Base-by-base conservation (phyloP, 2,113 vertebrate genomes). In the Elanus axillaris region DNA sequence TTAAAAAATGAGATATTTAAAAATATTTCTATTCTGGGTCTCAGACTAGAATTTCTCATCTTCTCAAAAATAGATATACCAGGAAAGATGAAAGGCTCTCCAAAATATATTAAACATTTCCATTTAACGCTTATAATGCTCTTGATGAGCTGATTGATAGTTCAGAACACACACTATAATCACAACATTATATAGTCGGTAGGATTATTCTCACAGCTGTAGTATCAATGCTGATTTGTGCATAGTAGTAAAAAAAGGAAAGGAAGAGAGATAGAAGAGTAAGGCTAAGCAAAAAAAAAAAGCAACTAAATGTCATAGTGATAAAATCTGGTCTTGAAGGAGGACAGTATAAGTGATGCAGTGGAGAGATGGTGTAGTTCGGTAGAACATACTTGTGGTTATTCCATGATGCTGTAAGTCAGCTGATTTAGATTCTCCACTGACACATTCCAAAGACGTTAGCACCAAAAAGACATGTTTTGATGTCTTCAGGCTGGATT, bases 101-200 rank as follows among this genome's bases (percentile, higher is more conserved):
- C 29, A 88, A 91, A 88, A 32, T 59, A 56, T 25, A 55, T 92
- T 73, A 67, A 86, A 86, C 15, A 55, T 64, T 34, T 71, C 43
- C 25, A 71, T 77, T 83, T 90, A 71, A 92, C 59, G 18, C 63
- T 86, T 92, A 38, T 67, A 77, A 81, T 89, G 23, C 15, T 94
- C 48, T 59, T 81, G 79, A 91, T 68, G 50, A 88, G 7, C 43
- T 94, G 94, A 93, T 72, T 92, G 86, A 92, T 87, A 96, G 64
- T 67, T 94, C 56, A 92, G 68, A 90, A 40, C 21, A 71, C 40
- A 95, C 47, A 53, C 47, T 96, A 75, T 86, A 88, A 96, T 80
- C 59, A 93, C 86, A 92, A 72, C 7, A 47, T 88, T 90, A 34
- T 88, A 86, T 0, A 3, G 21, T 71, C 84, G 22, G 52, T 47